Evolutionary conservation across 2,888 invertebrate genomes (phyloP), one percentile per base, ranked within the genome.

Genomic region (Catocala sponsa): DNA sequence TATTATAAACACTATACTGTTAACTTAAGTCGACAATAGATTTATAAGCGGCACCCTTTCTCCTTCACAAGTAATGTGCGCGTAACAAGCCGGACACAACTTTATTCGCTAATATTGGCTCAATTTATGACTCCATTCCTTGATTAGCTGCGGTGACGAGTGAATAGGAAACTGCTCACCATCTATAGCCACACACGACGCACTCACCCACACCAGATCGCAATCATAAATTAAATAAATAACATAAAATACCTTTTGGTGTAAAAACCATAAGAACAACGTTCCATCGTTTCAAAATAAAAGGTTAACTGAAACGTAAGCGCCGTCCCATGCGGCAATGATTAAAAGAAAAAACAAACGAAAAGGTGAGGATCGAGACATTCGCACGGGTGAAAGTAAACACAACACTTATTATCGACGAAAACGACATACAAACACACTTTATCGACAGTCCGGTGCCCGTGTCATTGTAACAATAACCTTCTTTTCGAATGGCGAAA

Each of bases 181-280:
- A 79, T 77, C 63, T 76, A 68, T 66, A 79, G 82, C 89, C 92
- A 93, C 92, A 91, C 92, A 91, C 90, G 88, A 85, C 84, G 87
- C 91, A 92, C 82, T 88, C 85, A 87, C 88, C 91, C 87, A 87
- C 84, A 85, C 84, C 85, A 84, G 79, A 84, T 89, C 88, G 89
- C 91, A 91, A 88, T 82, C 82, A 85, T 91, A 91, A 90, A 94
- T 92, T 91, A 92, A 92, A 94, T 79, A 90, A 93, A 92, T 86
- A 91, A 92, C 91, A 94, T 93, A 95, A 96, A 96, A 96, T 96
- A 97, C 96, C 96, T 97, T 96, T 96, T 96, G 91, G 96, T 96
- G 96, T 96, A 96, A 96, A 96, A 96, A 95, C 96, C 96, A 95
- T 96, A 96, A 95, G 96, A 96, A 95, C 96, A 96, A 95, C 96